Evolutionary conservation across 2,113 vertebrate species (phyloP).

Genomic region (Gorsachius goisagi): DNA sequence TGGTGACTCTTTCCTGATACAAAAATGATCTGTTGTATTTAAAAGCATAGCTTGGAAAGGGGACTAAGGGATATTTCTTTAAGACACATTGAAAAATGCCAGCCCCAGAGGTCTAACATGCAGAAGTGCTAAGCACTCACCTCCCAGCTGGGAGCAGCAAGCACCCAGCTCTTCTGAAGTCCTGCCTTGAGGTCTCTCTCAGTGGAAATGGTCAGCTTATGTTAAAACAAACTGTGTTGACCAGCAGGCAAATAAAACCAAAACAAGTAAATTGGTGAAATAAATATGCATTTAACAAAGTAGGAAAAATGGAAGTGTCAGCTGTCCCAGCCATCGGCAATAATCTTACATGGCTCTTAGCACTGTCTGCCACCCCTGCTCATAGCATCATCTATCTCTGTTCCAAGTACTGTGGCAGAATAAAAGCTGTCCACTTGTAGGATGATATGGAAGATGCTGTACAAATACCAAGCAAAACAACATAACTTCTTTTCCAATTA

Average conservation of each 20-base stretch:
- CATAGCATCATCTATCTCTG: not conserved
- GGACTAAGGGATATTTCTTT: not conserved
- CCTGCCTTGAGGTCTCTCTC: not conserved
- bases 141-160: not conserved
- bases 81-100: not conserved
- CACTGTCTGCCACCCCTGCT: not conserved
- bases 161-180: not conserved
- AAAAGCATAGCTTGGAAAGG: not conserved
- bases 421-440: not conserved
- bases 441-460: not conserved
- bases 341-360: not conserved
- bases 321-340: not conserved
- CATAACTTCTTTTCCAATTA: not conserved
- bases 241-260: not conserved
- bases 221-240: not conserved
- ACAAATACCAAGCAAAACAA: not conserved
- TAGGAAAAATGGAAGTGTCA: not conserved
- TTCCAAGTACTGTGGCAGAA: not conserved
- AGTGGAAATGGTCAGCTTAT: not conserved
- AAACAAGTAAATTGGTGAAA: not conserved
- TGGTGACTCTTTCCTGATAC: not conserved
- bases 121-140: not conserved
- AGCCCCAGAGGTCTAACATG: not conserved
- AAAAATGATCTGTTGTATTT: not conserved
- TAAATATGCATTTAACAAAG: not conserved